phyloP scores from a whole-genome alignment of 2,113 vertebrate genomes.

The Tachycineta bicolor region DNA sequence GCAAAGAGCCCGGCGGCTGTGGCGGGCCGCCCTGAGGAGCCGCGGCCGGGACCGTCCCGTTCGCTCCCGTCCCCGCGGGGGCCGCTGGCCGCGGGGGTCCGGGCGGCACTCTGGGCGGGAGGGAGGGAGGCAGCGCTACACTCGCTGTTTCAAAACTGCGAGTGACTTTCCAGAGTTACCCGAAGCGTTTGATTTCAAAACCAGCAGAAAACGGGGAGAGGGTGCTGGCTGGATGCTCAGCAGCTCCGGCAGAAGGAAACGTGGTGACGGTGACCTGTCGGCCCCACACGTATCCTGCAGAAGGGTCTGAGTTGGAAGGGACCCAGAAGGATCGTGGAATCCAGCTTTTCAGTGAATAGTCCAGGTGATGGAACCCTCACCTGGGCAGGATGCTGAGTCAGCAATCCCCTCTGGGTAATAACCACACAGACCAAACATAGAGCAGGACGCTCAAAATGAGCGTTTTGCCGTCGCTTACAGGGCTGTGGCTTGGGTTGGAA shows the following conservation, averaged over 20 bases:
- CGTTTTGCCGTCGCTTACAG: accelerated
- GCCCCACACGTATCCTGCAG: background rate
- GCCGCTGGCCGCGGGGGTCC: background rate
- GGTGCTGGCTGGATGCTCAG: background rate
- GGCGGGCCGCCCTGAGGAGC: background rate
- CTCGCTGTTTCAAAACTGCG: background rate
- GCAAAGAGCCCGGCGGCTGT: too few relatives aligned
- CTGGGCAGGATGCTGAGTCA: background rate
- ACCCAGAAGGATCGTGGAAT: background rate
- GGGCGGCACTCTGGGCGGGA: too few relatives aligned
- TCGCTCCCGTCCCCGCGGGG: background rate
- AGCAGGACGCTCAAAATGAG: accelerated
- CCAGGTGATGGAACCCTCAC: background rate
- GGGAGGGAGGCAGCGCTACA: accelerated
- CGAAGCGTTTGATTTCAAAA: background rate
- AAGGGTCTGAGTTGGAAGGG: too few relatives aligned
- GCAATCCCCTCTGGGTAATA: too few relatives aligned
- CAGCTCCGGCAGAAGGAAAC: background rate
- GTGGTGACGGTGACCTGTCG: accelerated
- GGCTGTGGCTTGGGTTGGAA: background rate
- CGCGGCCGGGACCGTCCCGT: accelerated
- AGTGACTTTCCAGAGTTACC: background rate
- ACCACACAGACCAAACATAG: accelerated
- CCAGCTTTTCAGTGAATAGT: background rate
- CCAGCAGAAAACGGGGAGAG: background rate